Base-by-base conservation (phyloP, 1,140 invertebrate genomes). In the Cyphomyrmex costatus region DNA sequence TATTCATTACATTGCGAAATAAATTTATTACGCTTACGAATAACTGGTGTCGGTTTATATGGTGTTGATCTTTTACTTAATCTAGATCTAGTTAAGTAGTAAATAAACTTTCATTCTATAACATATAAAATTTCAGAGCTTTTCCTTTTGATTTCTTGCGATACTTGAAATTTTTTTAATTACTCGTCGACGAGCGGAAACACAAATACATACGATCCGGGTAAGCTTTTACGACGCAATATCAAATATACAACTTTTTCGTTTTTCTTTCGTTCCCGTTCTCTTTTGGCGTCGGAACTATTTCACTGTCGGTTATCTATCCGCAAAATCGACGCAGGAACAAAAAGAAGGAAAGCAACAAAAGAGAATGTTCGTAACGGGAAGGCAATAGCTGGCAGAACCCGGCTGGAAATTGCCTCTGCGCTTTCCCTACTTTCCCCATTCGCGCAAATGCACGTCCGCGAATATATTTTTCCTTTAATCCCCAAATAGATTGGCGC, bases 381-480 rank as follows among this genome's bases (percentile, higher is more conserved):
- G 14, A 73, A 68, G 14, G 85, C 77, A 68, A 68, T 88, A 73
- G 51, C 77, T 77, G 21, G 49, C 61, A 36, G 70, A 68, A 58
- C 21, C 21, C 49, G 60, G 27, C 49, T 70, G 42, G 46, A 73
- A 66, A 88, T 70, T 83, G 77, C 61, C 36, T 83, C 21, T 36
- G 58, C 42, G 58, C 42, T 88, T 83, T 88, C 78, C 21, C 51
- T 56, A 42, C 53, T 56, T 51, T n/a, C 66, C 36, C 19, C 30
- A 56, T 60, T 70, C 56, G 46, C n/a, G 19, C 49, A 68, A 56
- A 49, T 33, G 19, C 58, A n/a, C 24, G 65, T 21, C 51, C 33
- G 66, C 51, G 66, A 83, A 83, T 83, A 83, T 74, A 58, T 83
- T 60, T 83, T 73, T 46, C 33, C 68, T 73, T 83, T 73, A 83